Percentiles rank a stretch among this genome's conserved stretches.
phyloP scores from a whole-genome alignment of 2,888 invertebrate genomes.

The Campaea margaritaria region DNA sequence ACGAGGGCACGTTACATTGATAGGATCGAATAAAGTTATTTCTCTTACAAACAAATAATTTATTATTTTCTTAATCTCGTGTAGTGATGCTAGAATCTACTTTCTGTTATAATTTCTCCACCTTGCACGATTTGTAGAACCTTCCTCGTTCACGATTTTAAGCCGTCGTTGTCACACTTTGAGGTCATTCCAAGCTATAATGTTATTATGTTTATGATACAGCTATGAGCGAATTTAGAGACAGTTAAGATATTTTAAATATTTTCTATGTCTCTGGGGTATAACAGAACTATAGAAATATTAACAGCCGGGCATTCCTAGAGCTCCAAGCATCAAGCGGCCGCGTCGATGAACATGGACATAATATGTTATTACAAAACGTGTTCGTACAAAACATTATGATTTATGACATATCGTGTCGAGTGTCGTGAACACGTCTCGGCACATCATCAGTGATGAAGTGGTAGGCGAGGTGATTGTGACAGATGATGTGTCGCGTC shows the following conservation, averaged over 20 bases:
- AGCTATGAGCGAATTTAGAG: slow-evolving; percentile 13
- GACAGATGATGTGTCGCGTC: slow-evolving; percentile 45
- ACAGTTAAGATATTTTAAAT: slow-evolving; percentile 18
- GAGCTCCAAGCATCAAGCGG: slow-evolving; percentile 14
- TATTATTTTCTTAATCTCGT: slow-evolving; percentile 11
- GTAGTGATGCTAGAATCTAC: slow-evolving; percentile 5
- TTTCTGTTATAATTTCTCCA: slow-evolving; percentile 19
- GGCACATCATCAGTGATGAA: slow-evolving; percentile 36
- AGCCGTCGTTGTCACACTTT: slow-evolving; percentile 8
- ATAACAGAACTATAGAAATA: slow-evolving; percentile 14
- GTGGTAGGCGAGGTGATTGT: slow-evolving; percentile 29
- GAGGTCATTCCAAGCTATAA: slow-evolving; percentile 2
- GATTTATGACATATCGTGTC: slow-evolving; percentile 35
- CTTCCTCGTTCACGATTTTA: slow-evolving; percentile 19
- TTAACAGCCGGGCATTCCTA: slow-evolving; percentile 21
- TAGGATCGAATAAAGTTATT: background rate
- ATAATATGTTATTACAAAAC: slow-evolving; percentile 21
- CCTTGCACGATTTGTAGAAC: slow-evolving; percentile 18
- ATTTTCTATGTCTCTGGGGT: slow-evolving; percentile 7
- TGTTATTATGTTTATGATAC: slow-evolving; percentile 9
- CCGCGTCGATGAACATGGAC: slow-evolving; percentile 16
- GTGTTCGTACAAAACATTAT: slow-evolving; percentile 31
- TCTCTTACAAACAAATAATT: no score
- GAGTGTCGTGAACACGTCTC: slow-evolving; percentile 24
- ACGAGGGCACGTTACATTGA: slow-evolving; percentile 3